These are phyloP conservation scores for Aspiorhynchus laticeps DNA, from an alignment of 2,113 vertebrate genomes.

Conservation along the genomic window DNA sequence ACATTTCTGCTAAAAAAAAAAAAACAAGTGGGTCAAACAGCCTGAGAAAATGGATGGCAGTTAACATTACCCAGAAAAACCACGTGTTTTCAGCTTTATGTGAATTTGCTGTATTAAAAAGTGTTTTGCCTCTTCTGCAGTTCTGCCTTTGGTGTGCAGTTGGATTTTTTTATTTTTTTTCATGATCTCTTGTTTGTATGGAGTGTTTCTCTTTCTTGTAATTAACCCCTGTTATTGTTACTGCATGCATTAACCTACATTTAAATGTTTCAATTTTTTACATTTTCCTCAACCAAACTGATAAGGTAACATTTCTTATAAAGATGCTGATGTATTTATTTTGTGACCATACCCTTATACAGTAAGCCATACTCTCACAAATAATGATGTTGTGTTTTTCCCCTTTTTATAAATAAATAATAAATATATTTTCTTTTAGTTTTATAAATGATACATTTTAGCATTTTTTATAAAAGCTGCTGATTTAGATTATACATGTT, in stretches of 20 bases:
- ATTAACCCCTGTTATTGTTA: constrained; percentile 12
- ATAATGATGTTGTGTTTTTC: background rate
- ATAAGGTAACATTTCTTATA: background rate
- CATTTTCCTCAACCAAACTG: background rate
- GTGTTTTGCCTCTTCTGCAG: background rate
- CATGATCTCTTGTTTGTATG: background rate
- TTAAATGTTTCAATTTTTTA: constrained; percentile 3
- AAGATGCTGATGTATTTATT: background rate
- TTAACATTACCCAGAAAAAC: constrained; percentile 16
- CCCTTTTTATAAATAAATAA: background rate
- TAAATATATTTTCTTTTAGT: background rate
- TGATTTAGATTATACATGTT: background rate
- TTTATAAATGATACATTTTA: background rate
- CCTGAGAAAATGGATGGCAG: constrained; percentile 54
- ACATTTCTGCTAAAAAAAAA: background rate
- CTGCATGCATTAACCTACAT: constrained; percentile 16
- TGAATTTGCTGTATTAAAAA: constrained; percentile 23
- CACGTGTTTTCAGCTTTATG: background rate
- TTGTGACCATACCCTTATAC: background rate
- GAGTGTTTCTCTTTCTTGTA: constrained; percentile 3
- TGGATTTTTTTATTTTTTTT: background rate
- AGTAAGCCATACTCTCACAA: background rate
- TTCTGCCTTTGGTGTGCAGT: background rate
- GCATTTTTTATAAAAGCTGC: background rate
- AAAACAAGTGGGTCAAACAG: constrained; percentile 67